Conservation (phyloP, 2,113 vertebrate species). For the Herpetotheres cachinnans region DNA sequence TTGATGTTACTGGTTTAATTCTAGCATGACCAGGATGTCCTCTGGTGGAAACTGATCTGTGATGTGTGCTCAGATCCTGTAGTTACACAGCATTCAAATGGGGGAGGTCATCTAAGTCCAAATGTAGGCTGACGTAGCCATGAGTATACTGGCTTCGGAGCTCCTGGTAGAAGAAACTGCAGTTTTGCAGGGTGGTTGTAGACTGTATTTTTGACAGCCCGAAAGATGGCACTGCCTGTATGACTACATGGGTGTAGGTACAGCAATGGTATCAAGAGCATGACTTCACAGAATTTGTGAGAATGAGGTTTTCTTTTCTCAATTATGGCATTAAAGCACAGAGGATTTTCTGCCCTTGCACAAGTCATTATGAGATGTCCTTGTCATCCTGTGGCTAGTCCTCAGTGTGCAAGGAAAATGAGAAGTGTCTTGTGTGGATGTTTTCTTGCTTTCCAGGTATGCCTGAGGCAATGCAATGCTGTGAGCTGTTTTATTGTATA, state of each 20-base stretch:
- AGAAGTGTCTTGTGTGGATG: neutral
- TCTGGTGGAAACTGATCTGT: neutral
- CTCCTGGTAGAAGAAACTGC: neutral
- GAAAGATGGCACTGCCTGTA: neutral
- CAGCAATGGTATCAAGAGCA: neutral
- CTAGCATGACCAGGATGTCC: neutral
- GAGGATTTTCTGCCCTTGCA: neutral
- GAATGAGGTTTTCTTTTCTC: neutral
- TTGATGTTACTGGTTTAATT: neutral
- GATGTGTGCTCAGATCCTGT: neutral
- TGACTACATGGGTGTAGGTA: accelerated
- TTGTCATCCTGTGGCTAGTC: neutral
- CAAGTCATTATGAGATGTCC: neutral
- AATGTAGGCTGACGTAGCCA: neutral
- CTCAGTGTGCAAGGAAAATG: neutral
- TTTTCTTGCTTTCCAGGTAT: neutral
- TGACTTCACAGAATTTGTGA: neutral
- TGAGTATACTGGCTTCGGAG: neutral
- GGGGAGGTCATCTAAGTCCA: neutral
- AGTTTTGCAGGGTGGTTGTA: neutral
- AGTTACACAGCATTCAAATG: neutral
- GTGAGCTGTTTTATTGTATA: neutral
- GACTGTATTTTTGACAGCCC: neutral
- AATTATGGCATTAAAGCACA: neutral
- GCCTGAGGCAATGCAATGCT: neutral